Percentiles rank a stretch among this genome's conserved stretches.
Evolutionary conservation across 2,888 invertebrate genomes (phyloP).

Genomic region (Ochropleura leucogaster): DNA sequence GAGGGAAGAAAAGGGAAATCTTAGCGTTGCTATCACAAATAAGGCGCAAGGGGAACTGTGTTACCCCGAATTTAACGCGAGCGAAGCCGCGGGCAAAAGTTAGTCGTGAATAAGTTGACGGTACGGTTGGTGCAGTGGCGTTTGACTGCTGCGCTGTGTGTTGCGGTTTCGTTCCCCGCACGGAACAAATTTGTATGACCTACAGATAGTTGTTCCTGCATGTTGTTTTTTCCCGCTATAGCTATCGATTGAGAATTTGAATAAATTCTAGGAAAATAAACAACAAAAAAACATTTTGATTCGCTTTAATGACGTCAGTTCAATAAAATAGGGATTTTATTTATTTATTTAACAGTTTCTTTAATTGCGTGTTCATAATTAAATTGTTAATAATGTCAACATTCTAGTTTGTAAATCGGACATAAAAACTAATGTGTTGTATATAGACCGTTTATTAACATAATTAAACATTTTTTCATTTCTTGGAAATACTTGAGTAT

Average conservation of each 20-base stretch:
- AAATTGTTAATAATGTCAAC: slow-evolving; percentile 32
- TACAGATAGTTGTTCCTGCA: too few relatives aligned
- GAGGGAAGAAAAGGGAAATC: too few relatives aligned
- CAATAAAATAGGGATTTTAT: slow-evolving; percentile 4
- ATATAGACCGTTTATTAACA: slow-evolving; percentile 47
- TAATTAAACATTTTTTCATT: slow-evolving; percentile 32
- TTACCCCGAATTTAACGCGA: too few relatives aligned
- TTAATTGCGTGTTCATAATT: slow-evolving; percentile 33
- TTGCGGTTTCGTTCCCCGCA: too few relatives aligned
- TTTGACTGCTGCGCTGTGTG: too few relatives aligned
- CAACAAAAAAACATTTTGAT: background rate
- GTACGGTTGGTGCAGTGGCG: too few relatives aligned
- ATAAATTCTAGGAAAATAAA: background rate
- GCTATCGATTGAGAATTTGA: background rate
- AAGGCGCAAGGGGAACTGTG: too few relatives aligned
- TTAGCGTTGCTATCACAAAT: too few relatives aligned
- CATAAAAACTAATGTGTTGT: slow-evolving; percentile 39
- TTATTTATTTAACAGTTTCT: too few relatives aligned
- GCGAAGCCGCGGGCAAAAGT: too few relatives aligned
- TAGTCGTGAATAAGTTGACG: too few relatives aligned
- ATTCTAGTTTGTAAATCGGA: slow-evolving; percentile 8
- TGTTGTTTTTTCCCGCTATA: background rate
- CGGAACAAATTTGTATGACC: too few relatives aligned
- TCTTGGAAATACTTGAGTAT: slow-evolving; percentile 5
- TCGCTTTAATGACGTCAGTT: background rate